Base-by-base conservation (phyloP, 2,797 vertebrate species). In the Gymnocypris eckloni region DNA sequence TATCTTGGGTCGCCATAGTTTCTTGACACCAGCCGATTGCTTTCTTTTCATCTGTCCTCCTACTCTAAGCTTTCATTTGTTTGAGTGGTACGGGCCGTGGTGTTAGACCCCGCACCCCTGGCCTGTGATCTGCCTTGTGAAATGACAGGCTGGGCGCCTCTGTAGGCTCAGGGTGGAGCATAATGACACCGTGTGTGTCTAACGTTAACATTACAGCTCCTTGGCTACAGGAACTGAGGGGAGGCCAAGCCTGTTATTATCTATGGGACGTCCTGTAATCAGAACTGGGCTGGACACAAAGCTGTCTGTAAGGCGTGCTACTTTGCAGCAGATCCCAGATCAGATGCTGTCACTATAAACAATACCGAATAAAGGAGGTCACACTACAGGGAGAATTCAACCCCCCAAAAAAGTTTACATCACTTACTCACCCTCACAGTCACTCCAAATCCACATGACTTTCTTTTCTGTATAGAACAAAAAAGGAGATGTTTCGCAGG, bases 161-260 rank as follows among this genome's bases (percentile, higher is more conserved):
- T 90, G 91, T 87, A 90, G 91, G 91, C 91, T 89, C 91, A 90
- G 93, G 89, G 92, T 89, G 90, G 92, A 92, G 92, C 86, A 90
- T 95, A 95, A 95, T 95, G 93, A 95, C 92, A 95, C 75, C 83
- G 91, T 93, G 91, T 90, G 92, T 28, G 61, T 91, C 92, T 90
- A 93, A 94, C 92, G n/a, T 94, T 92, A 92, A 95, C 94, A 95
- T 96, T 95, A 95, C 91, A 92, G 92, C 90, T 92, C 92, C 87
- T 84, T 88, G 91, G 91, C 88, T 90, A 91, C 93, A 94, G 94
- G 94, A 94, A 93, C 91, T 91, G 92, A 92, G 92, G 91, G 91
- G 88, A 94, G 92, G 91, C 91, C 89, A 90, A 93, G 93, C 94
- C 94, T 95, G 93, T 95, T 92, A 95, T 95, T 95, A 96, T 87